Evolutionary conservation across 2,888 invertebrate genomes (phyloP).

Genomic region (Germaria angustata): DNA sequence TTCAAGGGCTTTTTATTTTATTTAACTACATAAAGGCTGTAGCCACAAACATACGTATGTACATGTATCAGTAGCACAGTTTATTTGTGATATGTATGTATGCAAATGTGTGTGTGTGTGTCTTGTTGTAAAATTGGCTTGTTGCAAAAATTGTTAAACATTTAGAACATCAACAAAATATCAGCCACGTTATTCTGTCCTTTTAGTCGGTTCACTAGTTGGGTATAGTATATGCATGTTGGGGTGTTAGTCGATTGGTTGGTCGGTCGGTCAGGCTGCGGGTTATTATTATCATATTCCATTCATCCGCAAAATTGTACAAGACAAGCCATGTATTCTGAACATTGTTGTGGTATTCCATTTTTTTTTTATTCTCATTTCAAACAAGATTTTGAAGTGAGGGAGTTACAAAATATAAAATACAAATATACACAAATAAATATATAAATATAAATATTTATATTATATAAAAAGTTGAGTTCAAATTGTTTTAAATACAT

Average conservation of each 20-base stretch:
- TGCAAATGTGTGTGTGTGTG: not conserved
- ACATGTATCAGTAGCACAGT: not conserved
- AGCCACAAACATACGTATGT: not conserved
- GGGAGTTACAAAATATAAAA: not conserved
- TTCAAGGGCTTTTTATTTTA: slow-evolving; percentile 47
- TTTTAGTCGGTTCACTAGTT: slow-evolving; percentile 19
- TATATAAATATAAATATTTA: not conserved
- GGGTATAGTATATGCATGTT: slow-evolving; percentile 20
- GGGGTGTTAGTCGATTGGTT: slow-evolving; percentile 16
- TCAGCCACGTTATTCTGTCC: slow-evolving; percentile 33
- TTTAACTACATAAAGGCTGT: slow-evolving; percentile 30
- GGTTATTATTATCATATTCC: slow-evolving; percentile 66
- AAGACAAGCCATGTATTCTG: slow-evolving; percentile 59
- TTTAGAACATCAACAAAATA: slow-evolving; percentile 64
- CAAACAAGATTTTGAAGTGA: not conserved
- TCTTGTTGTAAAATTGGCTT: slow-evolving; percentile 62
- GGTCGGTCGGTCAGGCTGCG: slow-evolving; percentile 47
- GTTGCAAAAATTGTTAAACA: slow-evolving; percentile 66
- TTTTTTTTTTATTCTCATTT: not conserved
- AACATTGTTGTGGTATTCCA: slow-evolving; percentile 55
- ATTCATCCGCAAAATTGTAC: slow-evolving; percentile 66
- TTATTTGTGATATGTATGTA: too few species aligned
- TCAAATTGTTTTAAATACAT: too few species aligned
- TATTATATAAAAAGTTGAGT: too few species aligned
- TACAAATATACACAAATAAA: too few species aligned